Evolutionary conservation across 2,888 invertebrate genomes (phyloP).

Genomic region (Enchytraeus crypticus): DNA sequence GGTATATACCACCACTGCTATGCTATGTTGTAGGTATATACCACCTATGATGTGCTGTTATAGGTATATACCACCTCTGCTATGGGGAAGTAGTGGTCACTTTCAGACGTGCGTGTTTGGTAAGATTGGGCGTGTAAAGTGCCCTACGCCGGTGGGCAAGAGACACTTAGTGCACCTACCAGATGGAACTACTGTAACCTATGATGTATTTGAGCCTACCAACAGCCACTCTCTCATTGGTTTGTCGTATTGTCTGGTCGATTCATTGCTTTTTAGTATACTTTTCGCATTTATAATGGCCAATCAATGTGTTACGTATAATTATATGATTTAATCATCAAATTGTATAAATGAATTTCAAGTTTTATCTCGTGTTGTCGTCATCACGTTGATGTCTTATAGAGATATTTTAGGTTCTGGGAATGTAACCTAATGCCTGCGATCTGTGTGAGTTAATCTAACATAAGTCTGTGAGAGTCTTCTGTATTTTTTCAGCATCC

Average conservation of each 20-base stretch:
- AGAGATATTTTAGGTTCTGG: no score
- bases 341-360: no score
- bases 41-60: constrained; percentile 82
- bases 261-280: background rate
- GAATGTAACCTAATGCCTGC: no score
- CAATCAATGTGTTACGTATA: no score
- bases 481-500: no score
- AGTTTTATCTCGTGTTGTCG: no score
- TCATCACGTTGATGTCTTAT: no score
- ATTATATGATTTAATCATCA: no score
- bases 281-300: no score
- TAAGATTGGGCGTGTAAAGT: constrained; percentile 61
- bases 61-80: constrained; percentile 78
- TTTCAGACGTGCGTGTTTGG: constrained; percentile 87
- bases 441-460: no score
- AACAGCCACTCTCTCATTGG: constrained; percentile 56
- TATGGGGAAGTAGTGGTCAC: constrained; percentile 94
- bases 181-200: constrained; percentile 82
- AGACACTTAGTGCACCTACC: constrained; percentile 61
- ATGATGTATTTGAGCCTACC: constrained; percentile 79
- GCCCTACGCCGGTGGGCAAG: constrained; percentile 79
- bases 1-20: background rate
- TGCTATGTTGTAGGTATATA: no score
- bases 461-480: no score
- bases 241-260: constrained; percentile 6